Conservation (phyloP, 2,113 vertebrate species). For the Poecile atricapillus region DNA sequence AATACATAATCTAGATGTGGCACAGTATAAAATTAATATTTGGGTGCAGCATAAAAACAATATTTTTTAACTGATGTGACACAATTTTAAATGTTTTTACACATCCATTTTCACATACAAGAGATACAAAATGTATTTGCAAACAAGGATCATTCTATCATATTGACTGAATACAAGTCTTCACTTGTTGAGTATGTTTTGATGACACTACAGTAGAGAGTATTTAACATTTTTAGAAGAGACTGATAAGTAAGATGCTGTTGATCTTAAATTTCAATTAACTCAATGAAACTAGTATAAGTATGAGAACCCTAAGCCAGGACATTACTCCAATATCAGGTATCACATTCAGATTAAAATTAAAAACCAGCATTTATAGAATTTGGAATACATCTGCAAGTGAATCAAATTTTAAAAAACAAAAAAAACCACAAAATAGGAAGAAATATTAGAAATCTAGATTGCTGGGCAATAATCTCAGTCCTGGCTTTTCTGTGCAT, state of each 20-base stretch:
- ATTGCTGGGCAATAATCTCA: background rate
- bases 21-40: background rate
- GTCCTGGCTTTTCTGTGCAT: background rate
- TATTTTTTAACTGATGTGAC: background rate
- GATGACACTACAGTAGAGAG: background rate
- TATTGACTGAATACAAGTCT: background rate
- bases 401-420: background rate
- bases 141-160: background rate
- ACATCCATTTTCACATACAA: background rate
- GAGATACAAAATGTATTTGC: background rate
- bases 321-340: background rate
- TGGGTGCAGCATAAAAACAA: background rate
- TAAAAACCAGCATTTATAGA: background rate
- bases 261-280: background rate
- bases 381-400: background rate
- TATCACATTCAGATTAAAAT: background rate
- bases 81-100: background rate
- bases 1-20: background rate
- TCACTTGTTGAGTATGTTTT: background rate
- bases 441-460: background rate
- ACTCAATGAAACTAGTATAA: background rate
- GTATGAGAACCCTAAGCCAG: background rate
- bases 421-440: background rate
- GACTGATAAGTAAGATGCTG: background rate
- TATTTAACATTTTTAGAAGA: background rate